Percentiles rank a stretch among this genome's conserved stretches.
These are phyloP conservation scores for Lordiphosa collinella DNA, from an alignment of 1,140 invertebrate genomes.

Conservation along the genomic window DNA sequence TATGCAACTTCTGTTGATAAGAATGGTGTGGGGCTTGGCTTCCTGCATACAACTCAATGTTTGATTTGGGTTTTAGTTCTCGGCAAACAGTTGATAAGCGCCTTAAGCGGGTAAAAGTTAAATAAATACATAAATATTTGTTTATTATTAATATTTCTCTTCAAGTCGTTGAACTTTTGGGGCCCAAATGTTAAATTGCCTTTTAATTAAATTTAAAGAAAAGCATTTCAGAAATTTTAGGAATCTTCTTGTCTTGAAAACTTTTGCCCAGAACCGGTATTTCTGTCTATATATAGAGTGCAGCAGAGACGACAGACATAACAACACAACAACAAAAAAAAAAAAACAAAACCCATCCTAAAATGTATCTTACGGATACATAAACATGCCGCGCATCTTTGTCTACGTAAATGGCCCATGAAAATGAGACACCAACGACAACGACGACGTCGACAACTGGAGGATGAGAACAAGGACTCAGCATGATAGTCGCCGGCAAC, in stretches of 20 bases:
- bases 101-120: too few species aligned
- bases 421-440: constrained; percentile 66
- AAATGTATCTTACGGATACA: constrained; percentile 75
- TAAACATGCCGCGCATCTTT: constrained; percentile 71
- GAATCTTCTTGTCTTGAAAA: not conserved
- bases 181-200: too few species aligned
- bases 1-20: too few species aligned
- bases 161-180: too few species aligned
- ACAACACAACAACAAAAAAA: constrained; percentile 3
- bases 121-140: too few species aligned
- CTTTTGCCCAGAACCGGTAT: constrained; percentile 49
- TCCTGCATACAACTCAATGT: too few species aligned
- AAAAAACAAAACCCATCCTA: constrained; percentile 28
- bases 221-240: too few species aligned
- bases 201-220: too few species aligned
- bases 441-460: constrained; percentile 17
- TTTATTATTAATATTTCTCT: too few species aligned
- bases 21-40: too few species aligned
- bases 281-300: constrained; percentile 19
- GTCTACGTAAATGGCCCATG: constrained; percentile 75
- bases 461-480: constrained; percentile 38
- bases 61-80: too few species aligned
- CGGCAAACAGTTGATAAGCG: too few species aligned
- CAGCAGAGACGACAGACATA: constrained; percentile 28
- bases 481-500: constrained; percentile 53